These are phyloP conservation scores for Collichthys lucidus DNA, from an alignment of 2,113 vertebrate genomes.

Conservation along the genomic window DNA sequence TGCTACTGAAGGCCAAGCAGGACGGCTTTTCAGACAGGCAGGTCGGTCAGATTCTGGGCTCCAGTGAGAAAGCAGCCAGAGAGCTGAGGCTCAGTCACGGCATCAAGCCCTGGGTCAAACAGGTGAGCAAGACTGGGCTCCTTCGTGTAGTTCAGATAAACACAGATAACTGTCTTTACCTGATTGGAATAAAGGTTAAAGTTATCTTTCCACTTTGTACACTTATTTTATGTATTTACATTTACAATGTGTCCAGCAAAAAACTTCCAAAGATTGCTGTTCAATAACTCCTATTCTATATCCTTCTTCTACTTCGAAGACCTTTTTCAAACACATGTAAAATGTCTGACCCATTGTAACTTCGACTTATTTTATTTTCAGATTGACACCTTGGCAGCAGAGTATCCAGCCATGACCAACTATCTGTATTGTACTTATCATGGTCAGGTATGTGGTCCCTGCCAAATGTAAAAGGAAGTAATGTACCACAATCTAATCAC, in stretches of 20 bases:
- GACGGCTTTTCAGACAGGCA: conserved; percentile 95
- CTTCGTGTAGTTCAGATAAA: not conserved
- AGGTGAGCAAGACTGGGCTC: conserved; percentile 81
- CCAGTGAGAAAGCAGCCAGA: conserved; percentile 85
- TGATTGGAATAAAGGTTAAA: conserved; percentile 1
- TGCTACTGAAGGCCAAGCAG: conserved; percentile 89
- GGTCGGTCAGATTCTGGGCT: conserved; percentile 88
- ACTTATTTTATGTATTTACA: not conserved
- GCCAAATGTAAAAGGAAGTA: not conserved
- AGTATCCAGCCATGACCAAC: conserved; percentile 94
- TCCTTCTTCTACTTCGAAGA: too few species aligned
- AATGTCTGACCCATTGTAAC: not conserved
- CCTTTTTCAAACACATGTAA: too few species aligned
- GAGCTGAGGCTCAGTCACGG: conserved; percentile 87
- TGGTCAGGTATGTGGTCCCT: conserved; percentile 88
- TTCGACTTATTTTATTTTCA: conserved; percentile 56
- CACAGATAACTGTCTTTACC: not conserved
- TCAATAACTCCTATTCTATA: too few species aligned
- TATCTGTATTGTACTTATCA: conserved; percentile 95
- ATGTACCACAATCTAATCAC: not conserved
- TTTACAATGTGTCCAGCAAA: too few species aligned
- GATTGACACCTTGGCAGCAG: conserved; percentile 96
- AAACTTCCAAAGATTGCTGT: not conserved
- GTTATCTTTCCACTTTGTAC: not conserved
- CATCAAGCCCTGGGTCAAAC: conserved; percentile 93